Evolutionary conservation across 1,140 invertebrate genomes (phyloP).

Genomic region (Neomicropteryx cornuta): DNA sequence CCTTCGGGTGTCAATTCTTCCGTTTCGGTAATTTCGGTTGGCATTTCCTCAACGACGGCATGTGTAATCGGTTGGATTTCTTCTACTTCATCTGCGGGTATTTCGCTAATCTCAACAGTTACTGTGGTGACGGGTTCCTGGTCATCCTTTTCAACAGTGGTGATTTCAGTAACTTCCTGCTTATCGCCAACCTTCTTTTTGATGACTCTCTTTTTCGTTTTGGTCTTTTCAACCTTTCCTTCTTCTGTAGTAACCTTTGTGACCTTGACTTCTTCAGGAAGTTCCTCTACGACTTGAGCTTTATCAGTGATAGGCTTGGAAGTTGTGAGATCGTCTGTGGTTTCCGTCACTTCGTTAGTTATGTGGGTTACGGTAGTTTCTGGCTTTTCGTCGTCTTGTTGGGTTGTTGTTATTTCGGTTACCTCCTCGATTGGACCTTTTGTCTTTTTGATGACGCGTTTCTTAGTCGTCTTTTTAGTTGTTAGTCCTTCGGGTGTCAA

Average conservation of each 20-base stretch:
- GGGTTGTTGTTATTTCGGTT: constrained; percentile 18
- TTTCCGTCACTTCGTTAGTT: constrained; percentile 5
- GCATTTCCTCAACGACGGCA: constrained; percentile 12
- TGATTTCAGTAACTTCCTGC: constrained; percentile 25
- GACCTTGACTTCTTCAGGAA: constrained; percentile 7
- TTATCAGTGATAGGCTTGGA: too few species aligned
- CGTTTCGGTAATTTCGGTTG: constrained; percentile 5
- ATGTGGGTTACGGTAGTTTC: constrained; percentile 10
- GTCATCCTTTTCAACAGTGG: constrained; percentile 20
- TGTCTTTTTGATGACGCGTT: constrained; percentile 12
- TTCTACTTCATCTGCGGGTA: constrained; percentile 8
- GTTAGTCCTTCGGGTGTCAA: constrained; percentile 14
- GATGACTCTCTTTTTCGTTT: constrained; percentile 22
- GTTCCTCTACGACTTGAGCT: constrained; percentile 9
- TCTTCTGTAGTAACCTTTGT: constrained; percentile 4
- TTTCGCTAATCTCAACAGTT: constrained; percentile 8
- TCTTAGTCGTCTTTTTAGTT: constrained; percentile 11
- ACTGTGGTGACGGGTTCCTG: constrained; percentile 12
- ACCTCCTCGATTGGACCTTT: constrained; percentile 9
- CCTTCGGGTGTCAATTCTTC: constrained; percentile 14
- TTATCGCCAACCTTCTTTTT: constrained; percentile 24
- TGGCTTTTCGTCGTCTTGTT: constrained; percentile 15
- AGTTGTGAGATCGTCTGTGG: too few species aligned
- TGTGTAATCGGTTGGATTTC: constrained; percentile 1
- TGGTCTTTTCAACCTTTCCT: constrained; percentile 17